Evolutionary conservation across 2,113 vertebrate species (phyloP).

Genomic region (Cyphomyrus discorhynchus): DNA sequence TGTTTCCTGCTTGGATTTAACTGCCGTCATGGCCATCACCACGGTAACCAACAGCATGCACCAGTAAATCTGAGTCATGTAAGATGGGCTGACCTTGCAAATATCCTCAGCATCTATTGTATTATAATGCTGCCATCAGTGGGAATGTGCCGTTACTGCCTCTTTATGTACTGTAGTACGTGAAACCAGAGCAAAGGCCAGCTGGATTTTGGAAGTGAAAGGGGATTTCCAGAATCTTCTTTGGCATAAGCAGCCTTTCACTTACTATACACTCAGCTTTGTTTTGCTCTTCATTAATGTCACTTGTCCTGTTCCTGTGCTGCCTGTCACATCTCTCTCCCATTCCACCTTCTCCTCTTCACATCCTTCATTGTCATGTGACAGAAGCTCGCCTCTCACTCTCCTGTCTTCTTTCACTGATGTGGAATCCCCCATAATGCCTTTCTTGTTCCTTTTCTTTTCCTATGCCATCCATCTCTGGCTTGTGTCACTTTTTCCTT

Average conservation of each 20-base stretch:
- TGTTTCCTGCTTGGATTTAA: not conserved
- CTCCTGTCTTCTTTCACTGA: not conserved
- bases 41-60: not conserved
- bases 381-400: not conserved
- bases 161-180: not conserved
- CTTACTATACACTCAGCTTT: not conserved
- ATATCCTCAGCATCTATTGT: not conserved
- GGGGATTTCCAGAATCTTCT: not conserved
- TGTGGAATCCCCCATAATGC: not conserved
- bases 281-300: not conserved
- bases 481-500: not conserved
- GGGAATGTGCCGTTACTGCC: not conserved
- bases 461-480: not conserved
- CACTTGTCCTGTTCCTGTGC: not conserved
- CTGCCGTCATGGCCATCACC: not conserved
- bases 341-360: not conserved
- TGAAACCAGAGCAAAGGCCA: not conserved
- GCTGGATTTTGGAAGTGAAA: not conserved
- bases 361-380: not conserved
- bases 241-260: not conserved
- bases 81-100: not conserved
- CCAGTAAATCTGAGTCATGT: conserved; percentile 8
- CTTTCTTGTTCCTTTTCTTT: not conserved
- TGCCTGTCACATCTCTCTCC: not conserved
- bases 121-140: not conserved